Conservation (phyloP, 2,888 invertebrate genomes). For the Spicauda simplicius region DNA sequence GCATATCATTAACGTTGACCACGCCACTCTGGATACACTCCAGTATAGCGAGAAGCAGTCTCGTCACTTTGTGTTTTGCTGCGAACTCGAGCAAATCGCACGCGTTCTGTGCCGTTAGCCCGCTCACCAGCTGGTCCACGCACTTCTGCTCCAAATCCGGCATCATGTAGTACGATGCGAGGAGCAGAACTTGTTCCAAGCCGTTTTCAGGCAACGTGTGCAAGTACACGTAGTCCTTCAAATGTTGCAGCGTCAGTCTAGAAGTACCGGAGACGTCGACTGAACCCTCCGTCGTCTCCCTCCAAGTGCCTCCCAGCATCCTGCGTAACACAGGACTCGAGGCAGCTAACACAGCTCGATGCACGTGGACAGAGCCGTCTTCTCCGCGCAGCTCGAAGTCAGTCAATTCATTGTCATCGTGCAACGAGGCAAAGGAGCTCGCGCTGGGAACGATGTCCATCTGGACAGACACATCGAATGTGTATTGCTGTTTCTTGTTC, state of each 20-base stretch:
- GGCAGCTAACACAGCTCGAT: constrained; percentile 57
- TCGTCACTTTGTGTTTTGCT: constrained; percentile 53
- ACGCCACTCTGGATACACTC: constrained; percentile 51
- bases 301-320: constrained; percentile 60
- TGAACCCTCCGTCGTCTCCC: constrained; percentile 54
- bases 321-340: constrained; percentile 57
- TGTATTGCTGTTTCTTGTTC: constrained; percentile 51
- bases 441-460: constrained; percentile 52
- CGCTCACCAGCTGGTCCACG: constrained; percentile 51
- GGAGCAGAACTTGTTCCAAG: constrained; percentile 54
- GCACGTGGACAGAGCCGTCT: constrained; percentile 58
- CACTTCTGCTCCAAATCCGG: constrained; percentile 59
- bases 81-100: constrained; percentile 58
- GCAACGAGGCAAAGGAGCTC: constrained; percentile 51
- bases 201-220: constrained; percentile 53
- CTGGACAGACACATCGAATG: constrained; percentile 49
- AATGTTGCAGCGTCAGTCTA: constrained; percentile 51
- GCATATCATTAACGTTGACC: constrained; percentile 52
- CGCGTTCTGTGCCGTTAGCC: constrained; percentile 46
- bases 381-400: constrained; percentile 61
- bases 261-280: constrained; percentile 56
- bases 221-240: constrained; percentile 61
- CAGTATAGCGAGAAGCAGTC: constrained; percentile 53
- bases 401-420: constrained; percentile 57
- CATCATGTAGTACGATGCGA: constrained; percentile 61